phyloP scores from a whole-genome alignment of 2,888 invertebrate genomes.

The Tetrapedia diversipes region DNA sequence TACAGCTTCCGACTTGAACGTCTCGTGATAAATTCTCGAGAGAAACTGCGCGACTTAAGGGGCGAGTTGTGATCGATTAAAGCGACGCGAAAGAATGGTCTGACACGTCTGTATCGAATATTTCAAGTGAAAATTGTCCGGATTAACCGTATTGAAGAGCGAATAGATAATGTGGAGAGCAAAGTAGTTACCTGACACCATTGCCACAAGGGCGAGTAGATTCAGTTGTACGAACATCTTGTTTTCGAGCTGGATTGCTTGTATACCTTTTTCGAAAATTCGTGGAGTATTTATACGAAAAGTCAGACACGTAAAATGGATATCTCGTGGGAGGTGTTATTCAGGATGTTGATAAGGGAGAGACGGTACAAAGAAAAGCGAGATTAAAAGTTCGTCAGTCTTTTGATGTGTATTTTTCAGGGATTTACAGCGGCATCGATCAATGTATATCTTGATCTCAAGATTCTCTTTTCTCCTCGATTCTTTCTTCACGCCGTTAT shows the following conservation, averaged over 20 bases:
- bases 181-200: slow-evolving; percentile 42
- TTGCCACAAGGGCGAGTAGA: slow-evolving; percentile 31
- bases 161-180: background rate
- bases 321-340: background rate
- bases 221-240: slow-evolving; percentile 44
- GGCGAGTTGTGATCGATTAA: no score
- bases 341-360: background rate
- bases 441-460: slow-evolving; percentile 1
- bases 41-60: no score
- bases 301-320: background rate
- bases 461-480: background rate
- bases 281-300: slow-evolving; percentile 54
- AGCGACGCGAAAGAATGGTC: no score
- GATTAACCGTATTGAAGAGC: background rate
- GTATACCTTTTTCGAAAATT: slow-evolving; percentile 12
- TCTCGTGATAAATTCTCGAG: no score
- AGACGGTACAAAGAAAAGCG: background rate
- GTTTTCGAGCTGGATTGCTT: background rate
- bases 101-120: background rate
- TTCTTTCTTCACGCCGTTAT: background rate
- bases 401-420: background rate
- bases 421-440: slow-evolving; percentile 15
- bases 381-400: slow-evolving; percentile 10
- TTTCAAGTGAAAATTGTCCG: background rate
- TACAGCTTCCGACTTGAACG: no score